Conservation (phyloP, 2,113 vertebrate genomes). For the Boleophthalmus pectinirostris region DNA sequence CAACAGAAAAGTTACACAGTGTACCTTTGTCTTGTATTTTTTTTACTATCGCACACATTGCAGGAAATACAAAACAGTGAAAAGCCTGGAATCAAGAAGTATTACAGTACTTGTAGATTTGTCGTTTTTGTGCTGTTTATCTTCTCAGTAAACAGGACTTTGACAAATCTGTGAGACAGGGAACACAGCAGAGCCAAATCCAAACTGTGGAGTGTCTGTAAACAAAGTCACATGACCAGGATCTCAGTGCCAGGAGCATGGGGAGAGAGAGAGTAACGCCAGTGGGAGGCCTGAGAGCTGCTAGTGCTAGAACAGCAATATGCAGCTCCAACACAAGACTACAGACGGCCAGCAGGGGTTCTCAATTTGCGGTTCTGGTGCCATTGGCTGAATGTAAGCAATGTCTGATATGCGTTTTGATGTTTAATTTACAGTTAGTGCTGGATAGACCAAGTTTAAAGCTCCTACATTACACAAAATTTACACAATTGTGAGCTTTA, state of each 20-base stretch:
- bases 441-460: too few relatives aligned
- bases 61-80: neutral
- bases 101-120: neutral
- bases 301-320: neutral
- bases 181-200: neutral
- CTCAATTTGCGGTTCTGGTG: neutral
- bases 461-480: too few relatives aligned
- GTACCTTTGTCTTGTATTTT: too few relatives aligned
- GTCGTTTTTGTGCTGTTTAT: neutral
- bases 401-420: too few relatives aligned
- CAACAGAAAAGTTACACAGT: too few relatives aligned
- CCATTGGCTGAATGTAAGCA: too few relatives aligned
- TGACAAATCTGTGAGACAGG: neutral
- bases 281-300: conserved; percentile 2
- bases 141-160: conserved; percentile 1
- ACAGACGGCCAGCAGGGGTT: neutral
- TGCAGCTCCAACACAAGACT: neutral
- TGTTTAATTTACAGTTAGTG: too few relatives aligned
- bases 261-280: neutral
- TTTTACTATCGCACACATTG: conserved; percentile 1
- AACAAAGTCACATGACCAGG: conserved; percentile 4
- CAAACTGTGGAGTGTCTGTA: neutral
- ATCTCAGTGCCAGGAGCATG: neutral
- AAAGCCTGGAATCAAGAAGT: neutral
- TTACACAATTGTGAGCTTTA: too few relatives aligned